Base-by-base conservation (phyloP, 2,113 vertebrate species). In the Phylloscopus trochiloides region DNA sequence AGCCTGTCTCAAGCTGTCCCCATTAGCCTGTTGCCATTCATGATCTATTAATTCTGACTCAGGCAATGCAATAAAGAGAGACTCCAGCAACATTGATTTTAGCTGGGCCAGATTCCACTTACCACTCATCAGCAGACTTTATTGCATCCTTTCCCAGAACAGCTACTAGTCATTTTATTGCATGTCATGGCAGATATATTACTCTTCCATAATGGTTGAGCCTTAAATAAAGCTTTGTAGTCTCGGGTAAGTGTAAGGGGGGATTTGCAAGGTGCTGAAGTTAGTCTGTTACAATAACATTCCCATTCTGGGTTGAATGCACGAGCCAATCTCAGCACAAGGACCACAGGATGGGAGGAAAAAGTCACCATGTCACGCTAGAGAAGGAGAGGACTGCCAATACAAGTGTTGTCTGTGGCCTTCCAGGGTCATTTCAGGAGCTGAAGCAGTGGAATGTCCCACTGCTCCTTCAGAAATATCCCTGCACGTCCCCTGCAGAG, bases 61-160 rank as follows among this genome's bases (percentile, higher is more conserved):
- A 90, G 71, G 82, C 92, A 84, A 86, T 81, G 94, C 85, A 95
- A 96, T 95, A 95, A 95, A 96, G 92, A 94, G 93, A 95, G 96
- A 90, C 96, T 97, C 96, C 94, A 96, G 92, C 82, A 92, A 84
- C 96, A 97, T 93, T 93, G 96, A 97, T 97, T 97, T 97, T 96
- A 96, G 90, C 92, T 92, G 92, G 90, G 88, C 95, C 88, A 91
- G 95, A 81, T 96, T 96, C 96, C 96, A 97, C 96, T 97, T 96
- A 92, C 90, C 86, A 96, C 96, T 96, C 94, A 96, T 94, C 94
- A 95, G 92, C 88, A 96, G 95, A 75, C 86, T 94, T 97, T 96
- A 97, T 97, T 83, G 92, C 96, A 96, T 96, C 95, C 96, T 93
- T 97, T 97, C 96, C 96, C 96, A 97, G 96, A 96, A 97, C 94